Evolutionary conservation across 23 tunicate genomes (phyloP).

Genomic region (Ascidia mentula): DNA sequence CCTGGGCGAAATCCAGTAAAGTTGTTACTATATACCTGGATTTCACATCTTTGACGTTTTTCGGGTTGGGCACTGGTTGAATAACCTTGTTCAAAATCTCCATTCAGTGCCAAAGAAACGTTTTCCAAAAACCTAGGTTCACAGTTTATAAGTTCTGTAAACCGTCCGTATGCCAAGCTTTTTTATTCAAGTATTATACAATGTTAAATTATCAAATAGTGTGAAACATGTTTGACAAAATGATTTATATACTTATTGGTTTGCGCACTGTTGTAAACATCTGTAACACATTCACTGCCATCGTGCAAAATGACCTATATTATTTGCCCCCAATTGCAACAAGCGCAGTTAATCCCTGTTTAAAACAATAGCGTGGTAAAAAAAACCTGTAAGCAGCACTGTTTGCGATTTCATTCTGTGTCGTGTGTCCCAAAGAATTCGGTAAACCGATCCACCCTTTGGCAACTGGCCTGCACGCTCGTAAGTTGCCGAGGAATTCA

Average conservation of each 20-base stretch:
- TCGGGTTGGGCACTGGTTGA: neutral
- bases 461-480: constrained; percentile 36
- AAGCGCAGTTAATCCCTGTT: no score
- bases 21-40: constrained; percentile 28
- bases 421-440: constrained; percentile 60
- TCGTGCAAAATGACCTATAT: no score
- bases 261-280: no score
- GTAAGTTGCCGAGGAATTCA: constrained; percentile 21
- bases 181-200: no score
- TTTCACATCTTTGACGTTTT: constrained; percentile 26
- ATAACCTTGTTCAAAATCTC: neutral
- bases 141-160: no score
- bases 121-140: neutral
- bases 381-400: constrained; percentile 57
- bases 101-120: neutral
- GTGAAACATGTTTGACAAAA: no score
- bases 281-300: no score
- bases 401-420: constrained; percentile 51
- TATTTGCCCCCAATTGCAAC: no score
- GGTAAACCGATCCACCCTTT: constrained; percentile 68
- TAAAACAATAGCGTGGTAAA: no score
- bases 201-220: no score
- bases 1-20: neutral
- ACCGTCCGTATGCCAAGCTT: no score
- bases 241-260: no score